phyloP scores from a whole-genome alignment of 2,888 invertebrate genomes.

The Caenorhabditis macrosperma region DNA sequence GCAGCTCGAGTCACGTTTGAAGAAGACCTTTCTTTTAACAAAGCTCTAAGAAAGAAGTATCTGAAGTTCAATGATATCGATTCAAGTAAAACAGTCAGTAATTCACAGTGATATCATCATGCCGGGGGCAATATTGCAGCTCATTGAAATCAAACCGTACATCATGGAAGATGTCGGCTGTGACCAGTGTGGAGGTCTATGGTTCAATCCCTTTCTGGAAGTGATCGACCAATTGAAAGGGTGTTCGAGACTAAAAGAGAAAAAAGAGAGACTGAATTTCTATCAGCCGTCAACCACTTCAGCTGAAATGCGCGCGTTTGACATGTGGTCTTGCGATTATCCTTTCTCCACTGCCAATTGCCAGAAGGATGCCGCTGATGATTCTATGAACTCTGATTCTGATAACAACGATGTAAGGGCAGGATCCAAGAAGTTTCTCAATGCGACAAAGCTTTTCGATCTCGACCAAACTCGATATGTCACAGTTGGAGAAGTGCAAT shows the following conservation, averaged over 20 bases:
- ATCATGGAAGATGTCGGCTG: constrained; percentile 60
- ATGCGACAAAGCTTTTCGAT: neutral
- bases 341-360: constrained; percentile 1
- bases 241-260: neutral
- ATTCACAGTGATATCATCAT: too few relatives aligned
- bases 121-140: too few relatives aligned
- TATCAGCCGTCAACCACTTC: neutral
- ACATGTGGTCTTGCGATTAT: constrained; percentile 8
- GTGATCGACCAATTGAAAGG: constrained; percentile 31
- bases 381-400: neutral
- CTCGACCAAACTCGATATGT: constrained; percentile 7
- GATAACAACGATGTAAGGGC: neutral
- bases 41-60: constrained; percentile 41
- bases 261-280: neutral
- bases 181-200: constrained; percentile 60
- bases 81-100: constrained; percentile 54
- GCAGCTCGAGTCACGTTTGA: constrained; percentile 55
- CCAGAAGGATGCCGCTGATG: constrained; percentile 14
- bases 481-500: neutral
- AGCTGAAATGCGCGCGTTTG: neutral
- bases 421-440: constrained; percentile 16
- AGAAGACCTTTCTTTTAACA: constrained; percentile 29
- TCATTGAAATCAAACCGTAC: constrained; percentile 60
- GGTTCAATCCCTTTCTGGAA: constrained; percentile 56
- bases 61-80: constrained; percentile 52